Percentiles rank a stretch among this genome's conserved stretches.
phyloP scores from a whole-genome alignment of 2,888 invertebrate genomes.

The Hyles lineata region DNA sequence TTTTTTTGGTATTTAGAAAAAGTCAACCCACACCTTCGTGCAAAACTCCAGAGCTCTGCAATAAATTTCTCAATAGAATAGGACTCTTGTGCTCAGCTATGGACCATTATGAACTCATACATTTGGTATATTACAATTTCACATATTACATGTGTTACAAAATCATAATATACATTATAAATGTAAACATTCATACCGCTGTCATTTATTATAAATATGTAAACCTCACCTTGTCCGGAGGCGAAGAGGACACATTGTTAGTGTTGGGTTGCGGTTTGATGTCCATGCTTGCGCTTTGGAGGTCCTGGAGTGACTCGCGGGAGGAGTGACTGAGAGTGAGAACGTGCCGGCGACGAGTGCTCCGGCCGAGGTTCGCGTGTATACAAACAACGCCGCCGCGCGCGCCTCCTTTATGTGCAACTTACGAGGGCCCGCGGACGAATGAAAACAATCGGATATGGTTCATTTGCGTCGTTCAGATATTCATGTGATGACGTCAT shows the following conservation, averaged over 20 bases:
- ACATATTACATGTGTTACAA: too few species aligned
- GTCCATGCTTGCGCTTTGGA: constrained; percentile 5
- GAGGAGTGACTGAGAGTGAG: background rate
- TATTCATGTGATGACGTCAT: background rate
- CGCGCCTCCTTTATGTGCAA: background rate
- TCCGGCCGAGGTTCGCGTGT: background rate
- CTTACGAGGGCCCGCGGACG: background rate
- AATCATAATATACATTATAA: too few species aligned
- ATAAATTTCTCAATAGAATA: too few species aligned
- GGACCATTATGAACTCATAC: too few species aligned
- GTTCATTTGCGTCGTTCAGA: background rate
- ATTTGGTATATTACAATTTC: too few species aligned
- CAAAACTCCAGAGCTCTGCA: too few species aligned
- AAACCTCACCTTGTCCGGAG: constrained; percentile 23
- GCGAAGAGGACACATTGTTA: constrained; percentile 18
- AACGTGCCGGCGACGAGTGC: background rate
- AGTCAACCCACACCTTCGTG: too few species aligned
- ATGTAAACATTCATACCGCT: too few species aligned
- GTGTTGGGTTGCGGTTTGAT: background rate
- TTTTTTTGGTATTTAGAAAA: too few species aligned
- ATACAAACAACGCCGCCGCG: constrained; percentile 4
- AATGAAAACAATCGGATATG: background rate
- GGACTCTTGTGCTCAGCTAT: too few species aligned
- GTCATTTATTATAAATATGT: too few species aligned
- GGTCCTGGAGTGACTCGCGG: background rate